These are phyloP conservation scores for Platorchestia sp. DNA, from an alignment of 1,140 invertebrate species.

Conservation along the genomic window DNA sequence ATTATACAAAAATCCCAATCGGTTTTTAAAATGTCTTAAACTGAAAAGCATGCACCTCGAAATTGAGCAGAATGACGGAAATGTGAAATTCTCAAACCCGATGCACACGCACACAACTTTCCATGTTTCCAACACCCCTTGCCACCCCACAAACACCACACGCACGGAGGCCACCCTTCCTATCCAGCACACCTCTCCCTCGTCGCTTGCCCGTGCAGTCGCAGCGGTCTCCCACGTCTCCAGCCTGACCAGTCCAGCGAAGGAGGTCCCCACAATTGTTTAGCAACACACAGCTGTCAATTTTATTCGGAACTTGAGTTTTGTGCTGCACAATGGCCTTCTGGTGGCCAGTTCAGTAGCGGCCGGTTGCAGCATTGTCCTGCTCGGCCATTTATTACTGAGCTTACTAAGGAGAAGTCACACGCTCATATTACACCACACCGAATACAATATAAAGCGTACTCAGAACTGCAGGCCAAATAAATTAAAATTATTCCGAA, in stretches of 20 bases:
- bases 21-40: no score
- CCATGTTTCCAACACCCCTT: no score
- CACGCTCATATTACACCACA: constrained; percentile 22
- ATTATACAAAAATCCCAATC: no score
- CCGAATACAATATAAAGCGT: not conserved
- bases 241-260: not conserved
- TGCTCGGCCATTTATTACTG: constrained; percentile 1
- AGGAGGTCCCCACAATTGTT: constrained; percentile 35
- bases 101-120: no score
- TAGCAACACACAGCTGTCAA: constrained; percentile 48
- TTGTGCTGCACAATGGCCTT: constrained; percentile 19
- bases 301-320: constrained; percentile 55
- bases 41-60: no score
- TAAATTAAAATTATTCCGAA: not conserved
- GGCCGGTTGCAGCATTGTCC: constrained; percentile 41
- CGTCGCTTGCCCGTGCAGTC: not conserved
- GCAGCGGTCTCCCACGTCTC: not conserved
- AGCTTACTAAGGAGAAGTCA: constrained; percentile 7
- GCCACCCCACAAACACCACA: no score
- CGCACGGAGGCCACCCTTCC: no score
- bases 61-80: no score
- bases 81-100: no score
- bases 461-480: not conserved
- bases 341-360: not conserved
- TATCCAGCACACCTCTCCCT: not conserved